A percentile compares a stretch with the other conserved stretches of the same genome.
Conservation (phyloP, 2,888 invertebrate genomes). For the Pardosa pseudoannulata region DNA sequence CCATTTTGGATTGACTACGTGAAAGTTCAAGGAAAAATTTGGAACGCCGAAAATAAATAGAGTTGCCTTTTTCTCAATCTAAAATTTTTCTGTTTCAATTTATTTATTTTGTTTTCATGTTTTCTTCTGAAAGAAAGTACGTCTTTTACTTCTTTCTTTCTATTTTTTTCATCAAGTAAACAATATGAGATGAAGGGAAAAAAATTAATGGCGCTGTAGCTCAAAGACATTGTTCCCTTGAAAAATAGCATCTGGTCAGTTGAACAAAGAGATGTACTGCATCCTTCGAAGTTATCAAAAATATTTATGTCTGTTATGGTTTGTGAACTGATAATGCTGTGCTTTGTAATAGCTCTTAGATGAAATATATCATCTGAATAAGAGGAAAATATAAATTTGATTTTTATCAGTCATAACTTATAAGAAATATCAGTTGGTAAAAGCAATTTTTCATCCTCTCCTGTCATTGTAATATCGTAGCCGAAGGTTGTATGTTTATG, state of each 20-base stretch:
- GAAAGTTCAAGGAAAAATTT: slow-evolving; percentile 30
- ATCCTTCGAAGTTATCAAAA: background rate
- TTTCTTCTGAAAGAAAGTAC: background rate
- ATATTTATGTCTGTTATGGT: slow-evolving; percentile 1
- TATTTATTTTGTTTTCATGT: slow-evolving; percentile 6
- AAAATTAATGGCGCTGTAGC: background rate
- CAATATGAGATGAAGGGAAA: background rate
- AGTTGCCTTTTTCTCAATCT: slow-evolving; percentile 13
- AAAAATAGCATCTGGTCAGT: slow-evolving; percentile 9
- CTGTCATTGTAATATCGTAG: too few species aligned
- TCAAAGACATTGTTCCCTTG: background rate
- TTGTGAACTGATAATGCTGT: background rate
- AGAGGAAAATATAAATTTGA: background rate
- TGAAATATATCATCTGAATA: background rate
- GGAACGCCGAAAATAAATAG: slow-evolving; percentile 20
- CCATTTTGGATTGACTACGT: slow-evolving; percentile 25
- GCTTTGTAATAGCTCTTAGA: background rate
- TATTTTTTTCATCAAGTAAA: background rate
- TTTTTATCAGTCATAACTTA: background rate
- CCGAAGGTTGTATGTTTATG: too few species aligned
- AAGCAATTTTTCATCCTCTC: too few species aligned
- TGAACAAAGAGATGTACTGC: background rate
- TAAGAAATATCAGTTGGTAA: background rate
- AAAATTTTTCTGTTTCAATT: background rate
- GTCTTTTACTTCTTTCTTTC: background rate